Evolutionary conservation across 37 sponge, comb jelly and placozoan genomes (phyloP).

Genomic region (Petrosia ficiformis): DNA sequence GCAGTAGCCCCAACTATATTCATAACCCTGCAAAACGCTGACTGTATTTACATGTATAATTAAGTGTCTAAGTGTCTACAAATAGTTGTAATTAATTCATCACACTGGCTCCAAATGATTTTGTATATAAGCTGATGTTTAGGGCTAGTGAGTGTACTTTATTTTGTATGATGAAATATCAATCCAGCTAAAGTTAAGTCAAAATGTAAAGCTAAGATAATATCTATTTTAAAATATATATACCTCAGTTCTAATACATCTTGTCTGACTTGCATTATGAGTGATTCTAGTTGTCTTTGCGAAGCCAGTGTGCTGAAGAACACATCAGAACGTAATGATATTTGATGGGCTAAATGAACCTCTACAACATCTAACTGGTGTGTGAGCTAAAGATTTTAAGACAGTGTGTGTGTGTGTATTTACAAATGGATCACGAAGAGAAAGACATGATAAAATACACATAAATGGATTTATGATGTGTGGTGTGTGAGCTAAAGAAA

Average conservation of each 20-base stretch:
- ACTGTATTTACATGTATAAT: too few relatives aligned
- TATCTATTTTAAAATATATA: not conserved
- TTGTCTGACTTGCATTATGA: conserved; percentile 44
- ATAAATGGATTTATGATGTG: too few relatives aligned
- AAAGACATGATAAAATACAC: not conserved
- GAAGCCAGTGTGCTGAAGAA: conserved; percentile 89
- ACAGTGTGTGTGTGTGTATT: not conserved
- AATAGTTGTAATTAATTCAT: too few relatives aligned
- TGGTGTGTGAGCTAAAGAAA: too few relatives aligned
- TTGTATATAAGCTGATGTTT: too few relatives aligned
- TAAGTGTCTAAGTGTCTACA: too few relatives aligned
- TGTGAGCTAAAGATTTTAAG: conserved; percentile 73
- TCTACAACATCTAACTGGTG: conserved; percentile 93
- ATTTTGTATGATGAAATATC: too few relatives aligned
- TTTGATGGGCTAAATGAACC: conserved; percentile 90
- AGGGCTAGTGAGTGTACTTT: too few relatives aligned
- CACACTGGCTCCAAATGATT: too few relatives aligned
- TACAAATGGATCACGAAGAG: too few relatives aligned
- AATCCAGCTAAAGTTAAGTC: not conserved
- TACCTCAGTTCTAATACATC: conserved; percentile 27
- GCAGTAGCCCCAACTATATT: too few relatives aligned
- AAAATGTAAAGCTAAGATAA: not conserved
- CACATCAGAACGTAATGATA: conserved; percentile 80
- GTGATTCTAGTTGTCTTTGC: conserved; percentile 67
- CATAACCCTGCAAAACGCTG: too few relatives aligned